These are phyloP conservation scores for Lepus oiostolus DNA, from an alignment of 2,797 vertebrate species.

Conservation along the genomic window DNA sequence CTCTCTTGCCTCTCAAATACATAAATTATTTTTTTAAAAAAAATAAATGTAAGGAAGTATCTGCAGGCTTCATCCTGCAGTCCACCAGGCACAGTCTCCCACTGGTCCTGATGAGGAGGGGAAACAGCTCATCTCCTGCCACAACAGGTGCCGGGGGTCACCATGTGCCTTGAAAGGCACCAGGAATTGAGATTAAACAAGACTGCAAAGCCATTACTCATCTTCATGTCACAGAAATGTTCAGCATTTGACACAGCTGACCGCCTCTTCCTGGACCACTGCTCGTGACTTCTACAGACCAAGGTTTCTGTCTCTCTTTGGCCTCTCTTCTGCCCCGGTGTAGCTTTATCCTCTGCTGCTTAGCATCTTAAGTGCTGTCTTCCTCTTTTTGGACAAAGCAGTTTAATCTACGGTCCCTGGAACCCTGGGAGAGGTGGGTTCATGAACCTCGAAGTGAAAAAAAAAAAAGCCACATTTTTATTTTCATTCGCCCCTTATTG, in stretches of 20 bases:
- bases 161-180: neutral
- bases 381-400: neutral
- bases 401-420: neutral
- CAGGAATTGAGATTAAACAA: constrained; percentile 10
- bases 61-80: neutral
- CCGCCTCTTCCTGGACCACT: neutral
- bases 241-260: neutral
- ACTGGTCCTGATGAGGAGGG: neutral
- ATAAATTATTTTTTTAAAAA: neutral
- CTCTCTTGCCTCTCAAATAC: too few species aligned
- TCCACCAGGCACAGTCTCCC: neutral
- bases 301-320: neutral
- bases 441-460: neutral
- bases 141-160: neutral
- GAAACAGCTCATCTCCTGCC: neutral
- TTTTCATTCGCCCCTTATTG: neutral
- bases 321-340: neutral
- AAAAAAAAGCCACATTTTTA: neutral
- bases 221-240: neutral
- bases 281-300: neutral
- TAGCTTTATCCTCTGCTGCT: neutral
- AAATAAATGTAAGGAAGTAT: neutral
- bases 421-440: too few species aligned
- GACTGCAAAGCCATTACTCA: neutral
- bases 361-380: neutral